A percentile compares a stretch with the other conserved stretches of the same genome.
Evolutionary conservation across 2,113 vertebrate species (phyloP).

Genomic region (Bubo bubo): DNA sequence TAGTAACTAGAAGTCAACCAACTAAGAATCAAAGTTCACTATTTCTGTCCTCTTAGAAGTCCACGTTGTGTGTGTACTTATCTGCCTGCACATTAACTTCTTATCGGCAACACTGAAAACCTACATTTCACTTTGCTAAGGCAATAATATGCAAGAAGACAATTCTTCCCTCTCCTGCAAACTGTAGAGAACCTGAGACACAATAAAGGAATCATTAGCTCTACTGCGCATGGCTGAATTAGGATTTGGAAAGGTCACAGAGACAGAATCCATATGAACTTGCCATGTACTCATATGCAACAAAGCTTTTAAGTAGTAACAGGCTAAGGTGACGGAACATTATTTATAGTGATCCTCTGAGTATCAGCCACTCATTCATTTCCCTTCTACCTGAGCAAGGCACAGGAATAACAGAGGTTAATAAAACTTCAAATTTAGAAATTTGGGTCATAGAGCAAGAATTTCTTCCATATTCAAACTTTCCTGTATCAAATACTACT

Average conservation of each 20-base stretch:
- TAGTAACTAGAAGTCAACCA: neutral
- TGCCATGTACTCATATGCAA: neutral
- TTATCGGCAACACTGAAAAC: neutral
- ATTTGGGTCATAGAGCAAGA: neutral
- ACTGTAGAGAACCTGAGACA: neutral
- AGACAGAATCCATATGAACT: neutral
- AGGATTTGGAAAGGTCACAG: neutral
- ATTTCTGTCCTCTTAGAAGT: neutral
- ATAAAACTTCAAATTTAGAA: neutral
- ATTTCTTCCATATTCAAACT: neutral
- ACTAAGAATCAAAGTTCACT: neutral
- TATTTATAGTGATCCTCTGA: neutral
- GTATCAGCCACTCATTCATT: neutral
- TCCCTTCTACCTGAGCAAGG: neutral
- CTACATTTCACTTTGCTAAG: neutral
- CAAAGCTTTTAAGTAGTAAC: neutral
- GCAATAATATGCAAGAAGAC: neutral
- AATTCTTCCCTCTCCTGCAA: neutral
- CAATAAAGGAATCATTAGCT: neutral
- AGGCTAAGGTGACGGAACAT: neutral
- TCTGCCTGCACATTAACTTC: neutral
- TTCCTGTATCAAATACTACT: neutral
- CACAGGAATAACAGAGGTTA: neutral
- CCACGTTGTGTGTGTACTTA: neutral
- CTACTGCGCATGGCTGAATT: neutral